These are phyloP conservation scores for Ploceus nigricollis DNA, from an alignment of 2,113 vertebrate genomes.

Conservation along the genomic window DNA sequence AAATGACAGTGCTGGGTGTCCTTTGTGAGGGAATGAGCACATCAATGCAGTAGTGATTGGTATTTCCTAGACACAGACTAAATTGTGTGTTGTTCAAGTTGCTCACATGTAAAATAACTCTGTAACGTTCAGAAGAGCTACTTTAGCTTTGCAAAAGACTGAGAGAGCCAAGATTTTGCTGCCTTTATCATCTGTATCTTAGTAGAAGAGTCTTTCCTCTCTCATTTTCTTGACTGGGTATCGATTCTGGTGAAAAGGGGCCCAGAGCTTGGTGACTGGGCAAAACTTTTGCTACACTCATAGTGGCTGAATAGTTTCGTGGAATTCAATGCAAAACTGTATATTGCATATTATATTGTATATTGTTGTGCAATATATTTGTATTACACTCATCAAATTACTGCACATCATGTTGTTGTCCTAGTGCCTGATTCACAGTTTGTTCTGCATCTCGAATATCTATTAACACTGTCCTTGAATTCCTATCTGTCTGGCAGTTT, in stretches of 20 bases:
- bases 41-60: neutral
- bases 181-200: neutral
- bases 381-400: neutral
- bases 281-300: neutral
- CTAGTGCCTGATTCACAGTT: neutral
- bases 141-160: neutral
- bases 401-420: neutral
- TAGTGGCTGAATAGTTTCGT: neutral
- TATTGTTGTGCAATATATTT: neutral
- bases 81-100: neutral
- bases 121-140: neutral
- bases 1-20: neutral
- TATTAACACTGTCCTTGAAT: neutral
- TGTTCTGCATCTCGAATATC: neutral
- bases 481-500: neutral
- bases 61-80: neutral
- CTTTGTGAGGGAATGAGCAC: neutral
- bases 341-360: neutral
- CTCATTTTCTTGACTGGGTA: neutral
- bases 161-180: neutral
- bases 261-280: neutral
- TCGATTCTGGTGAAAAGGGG: neutral
- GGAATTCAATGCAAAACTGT: neutral
- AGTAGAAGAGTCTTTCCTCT: neutral
- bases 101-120: neutral